phyloP scores from a whole-genome alignment of 1,140 invertebrate species.

The Papilio dardanus region DNA sequence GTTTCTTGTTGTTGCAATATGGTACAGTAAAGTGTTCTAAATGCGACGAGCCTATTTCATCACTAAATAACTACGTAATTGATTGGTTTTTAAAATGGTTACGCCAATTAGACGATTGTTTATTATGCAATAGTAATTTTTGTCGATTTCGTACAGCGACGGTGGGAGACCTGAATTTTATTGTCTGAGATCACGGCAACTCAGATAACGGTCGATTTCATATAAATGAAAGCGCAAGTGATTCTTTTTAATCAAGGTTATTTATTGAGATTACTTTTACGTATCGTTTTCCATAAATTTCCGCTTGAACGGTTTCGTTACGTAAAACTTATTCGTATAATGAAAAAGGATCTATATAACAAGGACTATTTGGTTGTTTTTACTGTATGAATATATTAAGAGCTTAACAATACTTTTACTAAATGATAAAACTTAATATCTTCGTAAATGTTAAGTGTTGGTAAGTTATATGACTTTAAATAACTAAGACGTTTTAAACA shows the following conservation, averaged over 20 bases:
- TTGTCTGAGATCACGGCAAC: slow-evolving; percentile 75
- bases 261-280: slow-evolving; percentile 38
- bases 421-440: not conserved
- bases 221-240: slow-evolving; percentile 65
- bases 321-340: not conserved
- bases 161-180: slow-evolving; percentile 67
- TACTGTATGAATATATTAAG: not conserved
- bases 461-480: not conserved
- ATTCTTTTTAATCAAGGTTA: slow-evolving; percentile 54
- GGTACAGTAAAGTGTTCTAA: not conserved
- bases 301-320: slow-evolving; percentile 25
- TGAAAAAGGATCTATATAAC: slow-evolving; percentile 9
- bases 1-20: too few species aligned
- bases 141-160: slow-evolving; percentile 68
- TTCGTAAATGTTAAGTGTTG: not conserved
- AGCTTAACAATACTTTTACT: slow-evolving; percentile 3
- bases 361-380: not conserved
- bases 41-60: slow-evolving; percentile 39
- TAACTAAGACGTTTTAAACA: not conserved
- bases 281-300: slow-evolving; percentile 38
- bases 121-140: slow-evolving; percentile 73
- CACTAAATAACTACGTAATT: slow-evolving; percentile 63
- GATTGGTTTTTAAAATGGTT: slow-evolving; percentile 66
- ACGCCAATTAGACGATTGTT: slow-evolving; percentile 64
- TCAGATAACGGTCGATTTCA: slow-evolving; percentile 58